phyloP scores from a whole-genome alignment of 2,888 invertebrate genomes.

The Hesperia comma region DNA sequence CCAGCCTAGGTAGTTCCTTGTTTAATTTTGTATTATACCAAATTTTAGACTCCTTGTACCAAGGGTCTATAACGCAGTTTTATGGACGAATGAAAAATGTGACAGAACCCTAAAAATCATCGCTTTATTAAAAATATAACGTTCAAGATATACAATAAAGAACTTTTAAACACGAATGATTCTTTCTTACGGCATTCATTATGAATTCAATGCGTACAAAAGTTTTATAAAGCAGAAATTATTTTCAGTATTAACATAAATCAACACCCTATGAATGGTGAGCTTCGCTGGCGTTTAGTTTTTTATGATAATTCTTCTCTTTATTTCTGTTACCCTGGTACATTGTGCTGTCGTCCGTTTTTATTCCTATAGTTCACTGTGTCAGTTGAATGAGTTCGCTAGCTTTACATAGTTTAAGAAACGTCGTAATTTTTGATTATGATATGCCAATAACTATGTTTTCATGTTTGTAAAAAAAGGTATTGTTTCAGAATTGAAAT shows the following conservation, averaged over 20 bases:
- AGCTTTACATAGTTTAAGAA: too few relatives aligned
- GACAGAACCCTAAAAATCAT: too few relatives aligned
- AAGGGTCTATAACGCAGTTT: too few relatives aligned
- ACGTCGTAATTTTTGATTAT: too few relatives aligned
- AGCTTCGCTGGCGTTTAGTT: background rate
- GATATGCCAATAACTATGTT: too few relatives aligned
- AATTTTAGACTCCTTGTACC: too few relatives aligned
- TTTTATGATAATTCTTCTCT: background rate
- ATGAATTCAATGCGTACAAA: slow-evolving; percentile 7
- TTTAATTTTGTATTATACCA: too few relatives aligned
- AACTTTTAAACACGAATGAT: slow-evolving; percentile 2
- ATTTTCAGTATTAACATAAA: slow-evolving; percentile 11
- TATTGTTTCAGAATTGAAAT: too few relatives aligned
- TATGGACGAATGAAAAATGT: too few relatives aligned
- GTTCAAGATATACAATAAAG: background rate
- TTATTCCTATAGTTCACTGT: background rate
- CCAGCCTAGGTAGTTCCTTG: too few relatives aligned
- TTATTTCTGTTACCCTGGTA: background rate
- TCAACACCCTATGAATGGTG: slow-evolving; percentile 6
- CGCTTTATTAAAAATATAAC: background rate
- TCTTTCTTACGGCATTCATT: slow-evolving; percentile 11
- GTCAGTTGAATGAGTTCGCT: too few relatives aligned
- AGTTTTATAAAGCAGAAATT: slow-evolving; percentile 12
- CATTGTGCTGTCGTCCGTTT: background rate
- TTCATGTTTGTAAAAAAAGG: too few relatives aligned